Evolutionary conservation across 2,888 invertebrate species (phyloP).

Genomic region (Chesias legatella): DNA sequence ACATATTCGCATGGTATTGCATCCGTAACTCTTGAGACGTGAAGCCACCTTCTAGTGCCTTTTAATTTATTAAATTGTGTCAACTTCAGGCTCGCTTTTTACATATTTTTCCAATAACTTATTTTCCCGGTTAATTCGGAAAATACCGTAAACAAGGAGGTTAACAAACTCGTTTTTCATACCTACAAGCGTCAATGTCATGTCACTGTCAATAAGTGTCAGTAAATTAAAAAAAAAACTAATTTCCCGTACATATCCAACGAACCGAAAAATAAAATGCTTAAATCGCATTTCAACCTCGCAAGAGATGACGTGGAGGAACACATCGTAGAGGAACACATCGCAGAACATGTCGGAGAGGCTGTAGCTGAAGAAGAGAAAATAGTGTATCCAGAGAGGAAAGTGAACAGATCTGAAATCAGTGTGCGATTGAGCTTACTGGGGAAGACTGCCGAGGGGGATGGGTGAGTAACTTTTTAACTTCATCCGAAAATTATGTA

Average conservation of each 20-base stretch:
- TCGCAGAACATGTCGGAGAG: slow-evolving; percentile 18
- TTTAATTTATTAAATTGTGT: too few species aligned
- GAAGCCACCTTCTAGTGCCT: too few species aligned
- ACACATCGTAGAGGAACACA: slow-evolving; percentile 8
- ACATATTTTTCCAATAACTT: too few species aligned
- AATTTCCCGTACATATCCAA: neutral
- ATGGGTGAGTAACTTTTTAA: neutral
- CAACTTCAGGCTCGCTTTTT: too few species aligned
- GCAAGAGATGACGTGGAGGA: slow-evolving; percentile 9
- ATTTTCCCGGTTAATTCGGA: too few species aligned
- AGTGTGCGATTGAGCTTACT: slow-evolving; percentile 49
- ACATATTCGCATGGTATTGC: too few species aligned
- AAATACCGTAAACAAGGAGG: too few species aligned
- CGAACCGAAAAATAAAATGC: slow-evolving; percentile 39
- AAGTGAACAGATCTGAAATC: slow-evolving; percentile 51
- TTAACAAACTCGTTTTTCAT: too few species aligned
- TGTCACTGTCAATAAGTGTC: too few species aligned
- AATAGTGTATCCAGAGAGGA: slow-evolving; percentile 26
- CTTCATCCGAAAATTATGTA: too few species aligned
- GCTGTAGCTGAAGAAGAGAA: slow-evolving; percentile 29
- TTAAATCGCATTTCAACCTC: slow-evolving; percentile 56
- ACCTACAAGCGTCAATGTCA: too few species aligned
- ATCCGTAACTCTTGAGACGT: too few species aligned
- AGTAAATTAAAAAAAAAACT: neutral
- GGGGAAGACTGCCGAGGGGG: slow-evolving; percentile 36